Percentiles rank a stretch among this genome's conserved stretches.
Evolutionary conservation across 2,113 vertebrate genomes (phyloP).

Genomic region (Caranx melampygus): DNA sequence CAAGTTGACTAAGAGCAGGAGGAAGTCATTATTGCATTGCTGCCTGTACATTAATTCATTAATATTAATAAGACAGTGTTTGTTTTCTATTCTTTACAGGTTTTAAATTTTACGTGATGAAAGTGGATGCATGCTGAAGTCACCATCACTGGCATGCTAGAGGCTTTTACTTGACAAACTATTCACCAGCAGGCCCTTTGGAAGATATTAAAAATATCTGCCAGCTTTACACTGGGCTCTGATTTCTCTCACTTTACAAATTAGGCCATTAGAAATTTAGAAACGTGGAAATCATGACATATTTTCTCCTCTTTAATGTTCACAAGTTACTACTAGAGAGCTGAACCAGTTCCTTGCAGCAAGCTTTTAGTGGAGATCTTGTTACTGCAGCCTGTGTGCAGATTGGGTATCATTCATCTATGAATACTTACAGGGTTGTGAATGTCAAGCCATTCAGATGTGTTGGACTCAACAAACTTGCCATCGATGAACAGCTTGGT

Average conservation of each 20-base stretch:
- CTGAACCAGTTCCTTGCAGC: slow-evolving; percentile 10
- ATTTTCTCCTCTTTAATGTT: background rate
- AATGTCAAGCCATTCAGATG: slow-evolving; percentile 94
- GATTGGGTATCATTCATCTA: slow-evolving; percentile 24
- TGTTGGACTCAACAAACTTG: slow-evolving; percentile 96
- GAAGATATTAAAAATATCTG: slow-evolving; percentile 4
- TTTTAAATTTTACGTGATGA: slow-evolving; percentile 18
- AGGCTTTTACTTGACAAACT: slow-evolving; percentile 11
- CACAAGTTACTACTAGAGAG: background rate
- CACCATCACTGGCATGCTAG: slow-evolving; percentile 21
- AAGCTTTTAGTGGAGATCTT: background rate
- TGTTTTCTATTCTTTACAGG: slow-evolving; percentile 22
- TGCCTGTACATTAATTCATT: slow-evolving; percentile 26
- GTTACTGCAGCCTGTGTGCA: slow-evolving; percentile 8
- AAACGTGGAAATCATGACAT: slow-evolving; percentile 18
- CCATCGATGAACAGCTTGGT: slow-evolving; percentile 98
- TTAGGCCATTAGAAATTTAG: slow-evolving; percentile 9
- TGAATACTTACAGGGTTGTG: slow-evolving; percentile 93
- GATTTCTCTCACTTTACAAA: slow-evolving; percentile 25
- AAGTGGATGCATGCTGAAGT: slow-evolving; percentile 31
- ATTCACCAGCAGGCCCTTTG: background rate
- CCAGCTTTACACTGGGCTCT: background rate
- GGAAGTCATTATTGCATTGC: slow-evolving; percentile 17
- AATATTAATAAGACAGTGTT: slow-evolving; percentile 40
- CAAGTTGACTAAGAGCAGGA: slow-evolving; percentile 31